These are phyloP conservation scores for Spilarctia lutea DNA, from an alignment of 2,888 invertebrate genomes.

Conservation along the genomic window DNA sequence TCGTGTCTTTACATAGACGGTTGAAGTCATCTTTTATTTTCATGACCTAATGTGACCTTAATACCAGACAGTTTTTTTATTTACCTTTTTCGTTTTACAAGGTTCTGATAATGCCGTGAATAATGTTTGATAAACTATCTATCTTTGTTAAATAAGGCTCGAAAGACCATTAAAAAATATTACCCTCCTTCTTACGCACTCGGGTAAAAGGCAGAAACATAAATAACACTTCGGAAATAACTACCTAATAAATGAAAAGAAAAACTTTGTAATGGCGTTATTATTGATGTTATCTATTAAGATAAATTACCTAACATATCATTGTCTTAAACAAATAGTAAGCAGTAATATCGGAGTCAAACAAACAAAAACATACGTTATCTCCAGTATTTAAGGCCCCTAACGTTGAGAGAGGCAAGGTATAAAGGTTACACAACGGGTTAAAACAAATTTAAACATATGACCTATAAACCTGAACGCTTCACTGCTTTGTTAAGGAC, in stretches of 20 bases:
- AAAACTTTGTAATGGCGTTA: too few species aligned
- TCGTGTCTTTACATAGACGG: background rate
- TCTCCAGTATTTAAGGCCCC: background rate
- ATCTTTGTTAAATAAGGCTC: background rate
- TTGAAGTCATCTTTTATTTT: background rate
- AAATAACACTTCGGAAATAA: background rate
- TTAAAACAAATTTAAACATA: background rate
- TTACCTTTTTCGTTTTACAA: background rate
- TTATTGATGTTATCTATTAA: too few species aligned
- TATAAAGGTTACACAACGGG: background rate
- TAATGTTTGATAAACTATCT: background rate
- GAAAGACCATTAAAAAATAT: background rate
- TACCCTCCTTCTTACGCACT: too few species aligned
- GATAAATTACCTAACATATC: background rate
- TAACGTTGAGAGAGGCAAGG: background rate
- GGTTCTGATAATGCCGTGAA: background rate
- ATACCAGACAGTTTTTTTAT: background rate
- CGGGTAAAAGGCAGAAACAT: background rate
- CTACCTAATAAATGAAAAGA: background rate
- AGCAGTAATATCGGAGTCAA: background rate
- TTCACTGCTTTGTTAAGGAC: background rate
- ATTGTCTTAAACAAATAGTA: background rate
- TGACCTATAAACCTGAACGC: background rate
- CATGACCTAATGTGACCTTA: background rate
- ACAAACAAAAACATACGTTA: background rate